Base-by-base conservation (phyloP, 2,113 vertebrate genomes). In the Syngnathus typhle region DNA sequence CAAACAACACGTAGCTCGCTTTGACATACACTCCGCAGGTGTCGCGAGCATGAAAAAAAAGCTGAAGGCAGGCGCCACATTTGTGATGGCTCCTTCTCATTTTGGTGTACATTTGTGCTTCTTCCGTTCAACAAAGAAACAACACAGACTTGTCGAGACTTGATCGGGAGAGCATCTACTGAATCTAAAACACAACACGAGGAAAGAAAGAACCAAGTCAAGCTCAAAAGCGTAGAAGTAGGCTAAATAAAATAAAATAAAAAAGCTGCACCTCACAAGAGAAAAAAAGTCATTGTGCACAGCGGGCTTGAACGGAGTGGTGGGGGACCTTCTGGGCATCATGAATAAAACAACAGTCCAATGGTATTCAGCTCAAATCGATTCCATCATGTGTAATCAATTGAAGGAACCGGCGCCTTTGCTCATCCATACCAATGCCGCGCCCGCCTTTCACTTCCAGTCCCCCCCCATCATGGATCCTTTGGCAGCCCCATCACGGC, bases 401-500 rank as follows among this genome's bases (percentile, higher is more conserved):
- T 88, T 74, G 43, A 23, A 69, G 69, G 60, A 59, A 64, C 19
- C 13, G 64, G 60, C 54, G 62, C 3, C 41, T 64, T 60, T 64
- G 46, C 76, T 82, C 79, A 74, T 59, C 68, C 77, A 66, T 76
- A 63, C 70, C 78, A 77, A 83, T 62, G 56, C 9, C 27, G 70
- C 60, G 61, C n/a, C 43, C 43, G 55, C 46, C 67, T 79, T 73
- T 73, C 71, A 64, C 2, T 68, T 60, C 19, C 54, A 41, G 67
- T 67, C 59, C 13, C 9, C 27, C 27, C 27, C 79, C 79, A 80
- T 83, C 80, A 74, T 69, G 78, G 78, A 73, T 78, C 79, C 74
- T 71, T 64, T 84, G 73, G 88, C 79, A 70, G 76, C 21, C 71
- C 81, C 79, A 87, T 91, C 85, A 79, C 59, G 36, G 78, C 85